These are phyloP conservation scores for Homalodisca vitripennis DNA, from an alignment of 1,140 invertebrate species.

Conservation along the genomic window DNA sequence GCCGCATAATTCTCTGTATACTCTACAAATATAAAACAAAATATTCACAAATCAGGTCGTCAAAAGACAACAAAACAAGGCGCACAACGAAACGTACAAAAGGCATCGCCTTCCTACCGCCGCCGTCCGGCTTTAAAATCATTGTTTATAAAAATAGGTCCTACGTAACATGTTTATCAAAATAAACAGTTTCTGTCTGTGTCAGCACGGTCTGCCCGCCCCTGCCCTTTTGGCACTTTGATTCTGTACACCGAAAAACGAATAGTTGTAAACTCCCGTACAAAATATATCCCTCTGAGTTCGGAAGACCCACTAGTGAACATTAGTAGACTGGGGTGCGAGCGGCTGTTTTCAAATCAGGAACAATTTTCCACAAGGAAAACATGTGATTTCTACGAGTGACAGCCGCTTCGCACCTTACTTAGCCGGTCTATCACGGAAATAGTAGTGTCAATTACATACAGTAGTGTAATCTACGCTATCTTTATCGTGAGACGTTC, in stretches of 20 bases:
- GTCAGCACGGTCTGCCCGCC: not conserved
- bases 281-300: constrained; percentile 25
- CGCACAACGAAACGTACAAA: constrained; percentile 20
- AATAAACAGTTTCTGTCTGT: constrained; percentile 19
- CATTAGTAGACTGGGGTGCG: constrained; percentile 6
- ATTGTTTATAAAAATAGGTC: constrained; percentile 22
- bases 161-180: constrained; percentile 16
- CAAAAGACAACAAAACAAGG: constrained; percentile 22
- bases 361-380: constrained; percentile 5
- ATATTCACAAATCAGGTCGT: constrained; percentile 27
- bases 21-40: constrained; percentile 25
- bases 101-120: constrained; percentile 18
- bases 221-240: constrained; percentile 19
- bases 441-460: no score
- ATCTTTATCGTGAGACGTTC: no score
- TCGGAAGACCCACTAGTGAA: constrained; percentile 24
- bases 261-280: constrained; percentile 23
- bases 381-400: constrained; percentile 10
- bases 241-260: constrained; percentile 24
- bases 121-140: constrained; percentile 1
- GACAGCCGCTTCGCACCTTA: no score
- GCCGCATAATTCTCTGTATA: not conserved
- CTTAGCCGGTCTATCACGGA: no score
- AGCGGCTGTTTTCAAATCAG: no score
- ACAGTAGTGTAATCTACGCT: no score